Base-by-base conservation (phyloP, 2,888 invertebrate genomes). In the Ophioninae sp. region DNA sequence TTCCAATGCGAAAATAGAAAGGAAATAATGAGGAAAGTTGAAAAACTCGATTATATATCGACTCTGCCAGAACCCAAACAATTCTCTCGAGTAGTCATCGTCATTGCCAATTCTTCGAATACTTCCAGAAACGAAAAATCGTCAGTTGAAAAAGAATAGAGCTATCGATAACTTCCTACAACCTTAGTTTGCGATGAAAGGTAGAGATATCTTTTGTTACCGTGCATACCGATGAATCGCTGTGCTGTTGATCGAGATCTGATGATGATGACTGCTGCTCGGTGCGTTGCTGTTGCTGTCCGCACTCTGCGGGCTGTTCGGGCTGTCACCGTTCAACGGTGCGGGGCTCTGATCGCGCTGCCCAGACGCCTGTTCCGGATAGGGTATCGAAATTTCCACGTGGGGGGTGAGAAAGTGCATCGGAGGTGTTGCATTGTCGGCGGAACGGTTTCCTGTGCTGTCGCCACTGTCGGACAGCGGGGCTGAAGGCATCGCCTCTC, bases 331-430 rank as follows among this genome's bases (percentile, higher is more conserved):
- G 89, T 96, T 96, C 92, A 96, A 94, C 78, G 95, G 94, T 44
- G 90, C 89, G 67, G 91, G 92, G 86, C 91, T 92, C 73, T 89
- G 87, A 87, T 92, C 92, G 8, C 89, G 88, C 82, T 90, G 90
- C 10, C 83, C 85, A 37, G 86, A 44, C 1, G 95, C 95, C 89
- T 96, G 96, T 87, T 96, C 96, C 84, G 96, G 96, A 90, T 97
- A 97, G 21, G 97, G 96, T 95, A 97, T 97, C 61, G 97, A 97
- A 92, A 98, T 97, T 94, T 98, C 97, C 56, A 98, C 97, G 88
- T 98, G 98, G 7, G 98, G 98, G 57, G 97, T 97, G 61, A 98
- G 94, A 91, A 97, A 98, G 93, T 98, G 97, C 97, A 97, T 97
- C 0, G 97, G 97, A 13, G 97, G 97, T 67, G 97, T 97, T 8